phyloP scores from a whole-genome alignment of 37 sponge, comb jelly and placozoan species.

The Bolinopsis microptera region DNA sequence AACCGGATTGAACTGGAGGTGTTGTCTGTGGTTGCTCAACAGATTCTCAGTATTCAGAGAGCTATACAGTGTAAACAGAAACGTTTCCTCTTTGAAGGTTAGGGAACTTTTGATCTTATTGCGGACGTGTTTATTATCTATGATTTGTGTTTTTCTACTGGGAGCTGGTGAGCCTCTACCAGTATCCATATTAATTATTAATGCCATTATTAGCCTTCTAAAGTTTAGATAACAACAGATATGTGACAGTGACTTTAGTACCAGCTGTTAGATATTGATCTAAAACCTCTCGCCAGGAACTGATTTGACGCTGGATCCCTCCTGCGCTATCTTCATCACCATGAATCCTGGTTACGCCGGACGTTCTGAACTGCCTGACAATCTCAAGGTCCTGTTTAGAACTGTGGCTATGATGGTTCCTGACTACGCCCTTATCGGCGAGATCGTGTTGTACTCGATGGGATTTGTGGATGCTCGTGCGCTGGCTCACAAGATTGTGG shows the following conservation, averaged over 20 bases:
- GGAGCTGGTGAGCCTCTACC: neutral
- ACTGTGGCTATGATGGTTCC: slow-evolving; percentile 99
- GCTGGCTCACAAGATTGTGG: slow-evolving; percentile 94
- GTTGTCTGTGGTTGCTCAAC: slow-evolving; percentile 96
- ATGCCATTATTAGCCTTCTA: too few species aligned
- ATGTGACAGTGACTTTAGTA: too few species aligned
- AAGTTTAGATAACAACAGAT: too few species aligned
- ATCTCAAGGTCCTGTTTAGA: slow-evolving; percentile 86
- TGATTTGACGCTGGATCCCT: slow-evolving; percentile 85
- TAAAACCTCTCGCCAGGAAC: slow-evolving; percentile 72
- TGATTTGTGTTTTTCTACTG: neutral
- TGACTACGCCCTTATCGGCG: slow-evolving; percentile 96
- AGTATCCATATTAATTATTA: neutral
- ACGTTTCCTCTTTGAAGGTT: slow-evolving; percentile 89
- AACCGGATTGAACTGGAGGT: slow-evolving; percentile 95
- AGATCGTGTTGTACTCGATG: slow-evolving; percentile 98
- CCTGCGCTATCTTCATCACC: slow-evolving; percentile 96
- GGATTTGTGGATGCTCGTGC: slow-evolving; percentile 95
- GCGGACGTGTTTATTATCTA: too few species aligned
- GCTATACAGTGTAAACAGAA: slow-evolving; percentile 77
- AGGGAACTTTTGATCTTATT: neutral
- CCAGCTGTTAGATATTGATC: too few species aligned
- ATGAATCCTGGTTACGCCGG: slow-evolving; percentile 99
- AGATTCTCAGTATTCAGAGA: slow-evolving; percentile 89
- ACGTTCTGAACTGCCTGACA: slow-evolving; percentile 94